Conservation (phyloP, 2,888 invertebrate genomes). For the Thymelicus lineola region DNA sequence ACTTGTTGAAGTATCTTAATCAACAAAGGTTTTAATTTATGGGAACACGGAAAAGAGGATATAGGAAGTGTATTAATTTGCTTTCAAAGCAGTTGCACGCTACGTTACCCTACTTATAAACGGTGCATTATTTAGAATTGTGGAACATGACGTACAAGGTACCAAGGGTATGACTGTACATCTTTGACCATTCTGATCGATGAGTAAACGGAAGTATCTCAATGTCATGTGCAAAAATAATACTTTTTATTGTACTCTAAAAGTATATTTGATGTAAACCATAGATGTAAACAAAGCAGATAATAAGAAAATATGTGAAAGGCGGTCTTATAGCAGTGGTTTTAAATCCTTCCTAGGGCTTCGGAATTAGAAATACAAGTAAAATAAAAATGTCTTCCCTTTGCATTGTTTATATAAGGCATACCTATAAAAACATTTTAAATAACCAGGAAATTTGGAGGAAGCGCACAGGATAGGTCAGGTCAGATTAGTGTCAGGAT, state of each 20-base stretch:
- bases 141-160: conserved; percentile 17
- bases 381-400: too few relatives aligned
- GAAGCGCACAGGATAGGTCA: too few relatives aligned
- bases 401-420: too few relatives aligned
- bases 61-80: conserved; percentile 32
- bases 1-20: conserved; percentile 19
- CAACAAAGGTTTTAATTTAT: conserved; percentile 37
- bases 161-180: not conserved
- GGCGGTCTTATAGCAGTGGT: too few relatives aligned
- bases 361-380: too few relatives aligned
- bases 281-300: too few relatives aligned
- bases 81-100: conserved; percentile 35
- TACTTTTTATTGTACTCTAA: not conserved
- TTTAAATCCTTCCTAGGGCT: too few relatives aligned
- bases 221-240: not conserved
- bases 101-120: conserved; percentile 33
- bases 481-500: too few relatives aligned
- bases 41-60: conserved; percentile 32
- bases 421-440: too few relatives aligned
- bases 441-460: too few relatives aligned
- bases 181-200: not conserved
- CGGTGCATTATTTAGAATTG: conserved; percentile 13
- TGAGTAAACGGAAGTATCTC: not conserved
- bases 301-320: too few relatives aligned
- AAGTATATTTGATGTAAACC: too few relatives aligned